A percentile compares a stretch with the other conserved stretches of the same genome.
phyloP scores from a whole-genome alignment of 2,888 invertebrate species.

The Xylota sylvarum region DNA sequence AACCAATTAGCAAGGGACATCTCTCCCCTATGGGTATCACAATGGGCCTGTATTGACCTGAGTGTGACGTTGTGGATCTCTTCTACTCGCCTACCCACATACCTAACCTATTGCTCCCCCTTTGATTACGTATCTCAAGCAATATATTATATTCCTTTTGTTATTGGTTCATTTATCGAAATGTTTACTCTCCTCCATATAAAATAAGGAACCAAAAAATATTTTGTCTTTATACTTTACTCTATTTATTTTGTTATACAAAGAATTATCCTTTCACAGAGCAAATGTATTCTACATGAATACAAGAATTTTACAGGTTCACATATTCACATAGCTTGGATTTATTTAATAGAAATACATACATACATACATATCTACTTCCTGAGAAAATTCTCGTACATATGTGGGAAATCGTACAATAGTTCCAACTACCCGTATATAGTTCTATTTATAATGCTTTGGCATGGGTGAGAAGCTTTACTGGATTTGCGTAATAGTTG shows the following conservation, averaged over 20 bases:
- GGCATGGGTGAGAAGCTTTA: too few species aligned
- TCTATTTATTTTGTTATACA: constrained; percentile 30
- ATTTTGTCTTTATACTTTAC: too few species aligned
- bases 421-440: too few species aligned
- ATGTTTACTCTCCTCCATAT: too few species aligned
- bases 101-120: too few species aligned
- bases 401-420: neutral
- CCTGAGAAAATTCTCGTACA: constrained; percentile 7
- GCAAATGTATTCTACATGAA: constrained; percentile 2
- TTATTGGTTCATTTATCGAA: constrained; percentile 15
- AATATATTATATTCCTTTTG: constrained; percentile 32
- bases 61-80: too few species aligned
- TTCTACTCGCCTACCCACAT: too few species aligned
- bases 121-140: neutral
- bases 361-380: constrained; percentile 12
- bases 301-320: constrained; percentile 11
- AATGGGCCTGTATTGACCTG: too few species aligned
- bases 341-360: constrained; percentile 27
- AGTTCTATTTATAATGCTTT: too few species aligned
- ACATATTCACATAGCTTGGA: constrained; percentile 20
- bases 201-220: neutral
- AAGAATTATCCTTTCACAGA: constrained; percentile 29
- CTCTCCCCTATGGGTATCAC: too few species aligned
- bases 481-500: too few species aligned
- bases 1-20: too few species aligned